Evolutionary conservation across 2,888 invertebrate genomes (phyloP).

Genomic region (Agrotis clavis): DNA sequence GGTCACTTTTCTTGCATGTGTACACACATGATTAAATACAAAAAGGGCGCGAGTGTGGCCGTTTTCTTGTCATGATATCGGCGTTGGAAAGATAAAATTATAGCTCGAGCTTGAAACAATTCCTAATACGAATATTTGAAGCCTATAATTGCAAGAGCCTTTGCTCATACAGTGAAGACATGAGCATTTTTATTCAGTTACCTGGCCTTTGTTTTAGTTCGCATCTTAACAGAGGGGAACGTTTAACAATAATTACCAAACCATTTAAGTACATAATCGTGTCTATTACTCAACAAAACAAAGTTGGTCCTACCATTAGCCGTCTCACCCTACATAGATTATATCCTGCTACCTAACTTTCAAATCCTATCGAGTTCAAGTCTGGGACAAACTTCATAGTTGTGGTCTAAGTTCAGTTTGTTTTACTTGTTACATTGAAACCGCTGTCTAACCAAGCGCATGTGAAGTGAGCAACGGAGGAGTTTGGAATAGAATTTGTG

Average conservation of each 20-base stretch:
- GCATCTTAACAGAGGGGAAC: background rate
- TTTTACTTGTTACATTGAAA: slow-evolving; percentile 49
- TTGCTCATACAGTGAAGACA: background rate
- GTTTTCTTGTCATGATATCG: too few species aligned
- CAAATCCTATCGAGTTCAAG: slow-evolving; percentile 44
- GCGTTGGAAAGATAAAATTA: too few species aligned
- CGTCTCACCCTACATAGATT: slow-evolving; percentile 28
- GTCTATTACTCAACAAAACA: slow-evolving; percentile 13
- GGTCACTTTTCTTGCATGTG: too few species aligned
- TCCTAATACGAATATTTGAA: too few species aligned
- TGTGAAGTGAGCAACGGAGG: slow-evolving; percentile 18
- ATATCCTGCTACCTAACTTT: slow-evolving; percentile 40
- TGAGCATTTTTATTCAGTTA: too few species aligned
- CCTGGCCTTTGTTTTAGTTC: too few species aligned
- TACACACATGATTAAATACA: too few species aligned
- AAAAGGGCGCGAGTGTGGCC: too few species aligned
- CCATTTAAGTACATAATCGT: slow-evolving; percentile 2
- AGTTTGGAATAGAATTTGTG: slow-evolving; percentile 29
- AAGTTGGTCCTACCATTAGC: slow-evolving; percentile 33
- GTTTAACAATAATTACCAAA: background rate
- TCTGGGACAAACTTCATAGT: slow-evolving; percentile 50
- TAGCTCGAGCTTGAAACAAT: too few species aligned
- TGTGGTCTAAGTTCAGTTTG: slow-evolving; percentile 44
- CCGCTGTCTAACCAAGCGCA: slow-evolving; percentile 45
- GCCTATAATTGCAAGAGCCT: background rate